phyloP scores from a whole-genome alignment of 2,888 invertebrate genomes.

The Brenthis ino region DNA sequence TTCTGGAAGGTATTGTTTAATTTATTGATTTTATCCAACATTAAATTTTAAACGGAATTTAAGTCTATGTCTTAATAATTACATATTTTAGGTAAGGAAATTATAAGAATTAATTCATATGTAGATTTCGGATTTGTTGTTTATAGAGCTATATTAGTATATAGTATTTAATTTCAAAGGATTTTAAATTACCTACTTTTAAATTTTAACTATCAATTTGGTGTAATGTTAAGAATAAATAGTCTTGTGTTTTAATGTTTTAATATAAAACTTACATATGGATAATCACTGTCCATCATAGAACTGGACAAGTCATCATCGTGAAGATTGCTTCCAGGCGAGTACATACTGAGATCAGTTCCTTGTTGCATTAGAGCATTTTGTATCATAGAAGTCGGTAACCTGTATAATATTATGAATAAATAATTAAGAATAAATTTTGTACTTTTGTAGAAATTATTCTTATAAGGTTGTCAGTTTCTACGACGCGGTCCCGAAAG shows the following conservation, averaged over 20 bases:
- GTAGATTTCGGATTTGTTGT: too few relatives aligned
- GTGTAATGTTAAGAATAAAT: not conserved
- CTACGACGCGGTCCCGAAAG: too few relatives aligned
- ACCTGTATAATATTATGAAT: constrained; percentile 50
- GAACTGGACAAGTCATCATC: constrained; percentile 39
- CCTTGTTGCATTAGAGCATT: constrained; percentile 75
- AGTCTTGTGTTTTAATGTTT: not conserved
- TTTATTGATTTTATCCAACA: not conserved
- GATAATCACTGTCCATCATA: constrained; percentile 46
- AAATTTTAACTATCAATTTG: too few relatives aligned
- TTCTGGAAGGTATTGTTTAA: constrained; percentile 54
- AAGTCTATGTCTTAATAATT: too few relatives aligned
- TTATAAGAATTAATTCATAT: too few relatives aligned
- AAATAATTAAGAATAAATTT: too few relatives aligned
- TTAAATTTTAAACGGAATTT: not conserved
- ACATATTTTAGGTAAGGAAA: too few relatives aligned
- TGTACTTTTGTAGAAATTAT: too few relatives aligned
- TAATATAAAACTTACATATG: constrained; percentile 57
- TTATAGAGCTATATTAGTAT: too few relatives aligned
- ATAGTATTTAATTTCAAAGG: too few relatives aligned
- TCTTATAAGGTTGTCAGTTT: too few relatives aligned
- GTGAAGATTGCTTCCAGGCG: constrained; percentile 69
- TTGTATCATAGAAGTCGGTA: constrained; percentile 74
- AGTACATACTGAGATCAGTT: constrained; percentile 74
- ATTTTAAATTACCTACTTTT: too few relatives aligned